These are phyloP conservation scores for Doryteuthis pealeii DNA, from an alignment of 1,140 invertebrate genomes.

Conservation along the genomic window DNA sequence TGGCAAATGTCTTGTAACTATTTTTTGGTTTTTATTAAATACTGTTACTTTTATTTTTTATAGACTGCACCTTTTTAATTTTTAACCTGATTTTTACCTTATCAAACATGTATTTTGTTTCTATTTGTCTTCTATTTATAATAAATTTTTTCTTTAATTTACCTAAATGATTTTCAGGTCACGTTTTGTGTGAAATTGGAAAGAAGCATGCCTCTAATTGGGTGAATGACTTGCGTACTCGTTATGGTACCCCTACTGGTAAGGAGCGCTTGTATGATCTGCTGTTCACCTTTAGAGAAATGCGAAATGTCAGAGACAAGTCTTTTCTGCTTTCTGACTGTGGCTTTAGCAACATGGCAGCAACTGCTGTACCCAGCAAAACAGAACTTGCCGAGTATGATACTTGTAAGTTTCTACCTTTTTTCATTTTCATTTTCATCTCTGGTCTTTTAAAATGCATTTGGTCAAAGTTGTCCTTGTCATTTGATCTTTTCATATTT, in stretches of 20 bases:
- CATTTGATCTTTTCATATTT: neutral
- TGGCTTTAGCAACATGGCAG: conserved; percentile 34
- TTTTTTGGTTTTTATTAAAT: too few species aligned
- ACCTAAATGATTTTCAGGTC: conserved; percentile 61
- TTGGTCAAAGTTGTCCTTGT: too few species aligned
- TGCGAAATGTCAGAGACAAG: conserved; percentile 31
- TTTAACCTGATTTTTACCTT: too few species aligned
- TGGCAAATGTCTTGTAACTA: too few species aligned
- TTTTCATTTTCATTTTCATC: neutral
- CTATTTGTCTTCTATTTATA: too few species aligned
- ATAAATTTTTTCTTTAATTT: neutral
- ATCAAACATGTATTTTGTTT: too few species aligned
- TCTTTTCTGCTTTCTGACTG: conserved; percentile 47
- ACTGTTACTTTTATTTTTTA: too few species aligned
- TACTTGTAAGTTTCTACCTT: conserved; percentile 38
- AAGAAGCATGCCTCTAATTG: conserved; percentile 53
- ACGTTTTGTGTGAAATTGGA: conserved; percentile 61
- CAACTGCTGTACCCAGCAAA: conserved; percentile 40
- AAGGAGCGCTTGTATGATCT: conserved; percentile 47
- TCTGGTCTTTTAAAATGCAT: too few species aligned
- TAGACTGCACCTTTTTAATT: too few species aligned
- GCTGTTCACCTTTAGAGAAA: conserved; percentile 42
- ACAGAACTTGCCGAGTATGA: conserved; percentile 47
- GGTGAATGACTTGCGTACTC: conserved; percentile 42
- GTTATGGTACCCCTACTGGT: conserved; percentile 40